Base-by-base conservation (phyloP, 2,888 invertebrate genomes). In the Galerucella pusilla region DNA sequence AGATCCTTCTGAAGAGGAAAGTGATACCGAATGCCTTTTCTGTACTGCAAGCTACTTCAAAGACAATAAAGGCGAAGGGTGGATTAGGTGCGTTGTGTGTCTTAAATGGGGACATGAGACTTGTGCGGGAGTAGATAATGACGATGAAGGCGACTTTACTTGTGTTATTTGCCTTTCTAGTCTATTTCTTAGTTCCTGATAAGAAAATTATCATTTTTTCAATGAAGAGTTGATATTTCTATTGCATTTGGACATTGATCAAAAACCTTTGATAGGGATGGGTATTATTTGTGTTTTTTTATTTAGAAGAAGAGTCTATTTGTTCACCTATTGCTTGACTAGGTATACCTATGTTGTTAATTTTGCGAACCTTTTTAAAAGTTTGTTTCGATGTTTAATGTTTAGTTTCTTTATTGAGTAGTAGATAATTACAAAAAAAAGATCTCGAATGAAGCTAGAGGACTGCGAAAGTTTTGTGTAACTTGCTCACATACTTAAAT, bases 251-350 rank as follows among this genome's bases (percentile, higher is more conserved):
- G 64, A 64, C 35, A 64, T 64, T 64, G 28, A 64, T 64, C 0
- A 35, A 64, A 64, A 64, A 64, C 64, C 64, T 64, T 64, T 64
- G 64, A 64, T 64, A 64, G 28, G 64, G 64, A 64, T 64, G 35
- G 35, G 5, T 64, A 64, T 42, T n/a, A 64, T 64, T 64, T 64
- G 64, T 64, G 42, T 64, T 64, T 64, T 28, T 46, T 28, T 28
- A 28, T 28, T 28, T 64, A 20, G 20, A 20, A 20, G 20, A 20
- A 20, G 20, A 20, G 20, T 20, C 20, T 20, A 20, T 20, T 20
- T 20, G 28, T 64, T 28, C 35, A 64, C 12, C 28, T 64, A 64
- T 64, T 64, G 20, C 64, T 64, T 64, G 35, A 64, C 64, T 64
- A 25, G 35, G 64, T 64, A 35, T n/a, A n/a, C n/a, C n/a, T n/a